Base-by-base conservation (phyloP, 1,140 invertebrate species). In the Anastatus disparis region DNA sequence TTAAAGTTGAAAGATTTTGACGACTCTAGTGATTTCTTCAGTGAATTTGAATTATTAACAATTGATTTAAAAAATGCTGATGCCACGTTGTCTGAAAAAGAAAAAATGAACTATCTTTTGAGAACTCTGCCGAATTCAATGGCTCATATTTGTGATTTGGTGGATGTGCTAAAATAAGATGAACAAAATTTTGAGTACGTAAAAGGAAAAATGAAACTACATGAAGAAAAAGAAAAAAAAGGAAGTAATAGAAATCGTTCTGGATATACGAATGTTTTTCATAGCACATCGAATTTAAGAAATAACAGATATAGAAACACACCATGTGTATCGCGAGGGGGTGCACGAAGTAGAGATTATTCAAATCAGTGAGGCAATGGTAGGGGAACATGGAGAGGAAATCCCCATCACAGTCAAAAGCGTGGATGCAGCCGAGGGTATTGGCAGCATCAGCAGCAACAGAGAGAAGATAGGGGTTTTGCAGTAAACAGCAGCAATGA, bases 141-240 rank as follows among this genome's bases (percentile, higher is more conserved):
- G n/a, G n/a, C n/a, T n/a, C n/a, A 70, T 13, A 42, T 66, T 27
- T 50, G 50, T 9, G 52, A 66, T 56, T 31, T 56, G 10, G 35
- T 70, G 3, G 50, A 70, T 44, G 48, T 38, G 22, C 9, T 70
- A 17, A 55, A 63, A 56, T 15, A 63, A 31, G 12, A n/a, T 13
- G 52, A 70, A 26, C 10, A 29, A 35, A 63, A 20, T 52, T 52
- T 35, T 31, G 50, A 63, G 7, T 70, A 55, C 35, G 35, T 63
- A 2, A 70, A 63, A 56, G 63, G 48, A 22, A 70, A 70, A 42
- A 63, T 70, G 27, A 31, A n/a, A 10, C 55, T 70, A 42, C 44
- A 13, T 17, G 44, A 40, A 55, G 53, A 56, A 17, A 53, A n/a
- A n/a, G n/a, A 26, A 7, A 38, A 38, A 7, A 15, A 31, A n/a